phyloP scores from a whole-genome alignment of 2,888 invertebrate species.

The Campopleginae sp. region DNA sequence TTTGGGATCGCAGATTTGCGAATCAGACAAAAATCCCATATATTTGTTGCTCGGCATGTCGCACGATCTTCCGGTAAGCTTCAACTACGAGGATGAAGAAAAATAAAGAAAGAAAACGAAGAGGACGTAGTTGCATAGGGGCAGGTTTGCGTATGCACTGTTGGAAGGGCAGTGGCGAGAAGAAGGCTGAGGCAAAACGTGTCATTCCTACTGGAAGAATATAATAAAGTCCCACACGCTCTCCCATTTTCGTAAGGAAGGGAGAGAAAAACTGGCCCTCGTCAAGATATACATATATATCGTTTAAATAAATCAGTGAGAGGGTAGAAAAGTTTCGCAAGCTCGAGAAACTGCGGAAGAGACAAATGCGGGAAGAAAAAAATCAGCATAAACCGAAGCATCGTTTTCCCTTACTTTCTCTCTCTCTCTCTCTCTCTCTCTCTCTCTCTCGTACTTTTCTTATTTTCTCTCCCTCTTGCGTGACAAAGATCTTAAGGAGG shows the following conservation, averaged over 20 bases:
- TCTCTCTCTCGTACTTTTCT: neutral
- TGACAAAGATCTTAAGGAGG: constrained; percentile 73
- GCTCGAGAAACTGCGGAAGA: constrained; percentile 22
- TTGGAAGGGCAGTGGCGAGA: neutral
- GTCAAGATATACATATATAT: constrained; percentile 8
- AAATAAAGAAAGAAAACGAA: constrained; percentile 42
- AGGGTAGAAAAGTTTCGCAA: constrained; percentile 16
- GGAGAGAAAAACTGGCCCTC: neutral
- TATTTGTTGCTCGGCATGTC: neutral
- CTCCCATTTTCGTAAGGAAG: neutral
- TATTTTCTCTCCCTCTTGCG: constrained; percentile 38
- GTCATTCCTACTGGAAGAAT: constrained; percentile 52
- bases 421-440: constrained; percentile 34
- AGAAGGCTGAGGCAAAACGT: constrained; percentile 38
- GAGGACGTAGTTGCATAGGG: neutral
- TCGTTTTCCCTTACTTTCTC: constrained; percentile 21
- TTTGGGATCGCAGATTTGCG: no score
- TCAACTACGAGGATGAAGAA: neutral
- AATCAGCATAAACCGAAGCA: constrained; percentile 70
- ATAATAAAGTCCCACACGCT: constrained; percentile 44
- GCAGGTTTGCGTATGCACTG: neutral
- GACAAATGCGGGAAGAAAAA: constrained; percentile 63
- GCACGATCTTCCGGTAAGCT: neutral
- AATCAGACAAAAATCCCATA: no score
- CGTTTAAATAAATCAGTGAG: constrained; percentile 19